These are phyloP conservation scores for Laodelphax striatellus DNA, from an alignment of 1,140 invertebrate genomes.

Conservation along the genomic window DNA sequence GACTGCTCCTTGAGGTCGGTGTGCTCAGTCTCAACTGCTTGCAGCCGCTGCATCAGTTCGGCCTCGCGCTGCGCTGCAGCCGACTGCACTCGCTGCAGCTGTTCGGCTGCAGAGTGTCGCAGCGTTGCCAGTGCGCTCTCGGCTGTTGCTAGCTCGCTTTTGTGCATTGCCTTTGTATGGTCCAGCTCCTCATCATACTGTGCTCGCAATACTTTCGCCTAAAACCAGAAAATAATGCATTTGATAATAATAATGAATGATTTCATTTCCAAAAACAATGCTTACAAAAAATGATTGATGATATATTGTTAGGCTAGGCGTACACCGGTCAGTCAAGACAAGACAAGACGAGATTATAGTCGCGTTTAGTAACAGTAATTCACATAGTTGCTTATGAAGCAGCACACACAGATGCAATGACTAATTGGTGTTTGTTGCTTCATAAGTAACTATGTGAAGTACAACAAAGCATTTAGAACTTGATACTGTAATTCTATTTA, in stretches of 20 bases:
- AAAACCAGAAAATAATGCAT: neutral
- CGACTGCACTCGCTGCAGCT: conserved; percentile 15
- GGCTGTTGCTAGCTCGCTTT: neutral
- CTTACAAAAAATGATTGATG: no score
- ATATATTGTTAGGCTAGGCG: no score
- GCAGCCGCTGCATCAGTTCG: conserved; percentile 27
- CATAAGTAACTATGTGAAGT: no score
- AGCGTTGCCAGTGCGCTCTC: neutral
- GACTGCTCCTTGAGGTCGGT: conserved; percentile 27
- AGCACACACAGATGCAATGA: no score
- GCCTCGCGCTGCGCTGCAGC: conserved; percentile 25
- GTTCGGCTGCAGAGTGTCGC: conserved; percentile 2
- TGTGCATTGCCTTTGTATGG: neutral
- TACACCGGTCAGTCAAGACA: no score
- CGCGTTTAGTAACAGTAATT: no score
- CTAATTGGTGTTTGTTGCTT: no score
- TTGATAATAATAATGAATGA: neutral
- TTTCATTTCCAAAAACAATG: no score
- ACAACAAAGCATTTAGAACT: no score
- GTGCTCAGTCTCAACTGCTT: conserved; percentile 24
- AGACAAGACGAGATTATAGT: no score
- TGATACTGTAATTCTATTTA: no score
- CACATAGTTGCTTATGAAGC: no score
- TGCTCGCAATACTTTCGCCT: conserved; percentile 10
- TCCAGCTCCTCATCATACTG: conserved; percentile 17